Evolutionary conservation across 2,797 vertebrate species (phyloP), one percentile per base, ranked within the genome.

Genomic region (Acanthiza pusilla): DNA sequence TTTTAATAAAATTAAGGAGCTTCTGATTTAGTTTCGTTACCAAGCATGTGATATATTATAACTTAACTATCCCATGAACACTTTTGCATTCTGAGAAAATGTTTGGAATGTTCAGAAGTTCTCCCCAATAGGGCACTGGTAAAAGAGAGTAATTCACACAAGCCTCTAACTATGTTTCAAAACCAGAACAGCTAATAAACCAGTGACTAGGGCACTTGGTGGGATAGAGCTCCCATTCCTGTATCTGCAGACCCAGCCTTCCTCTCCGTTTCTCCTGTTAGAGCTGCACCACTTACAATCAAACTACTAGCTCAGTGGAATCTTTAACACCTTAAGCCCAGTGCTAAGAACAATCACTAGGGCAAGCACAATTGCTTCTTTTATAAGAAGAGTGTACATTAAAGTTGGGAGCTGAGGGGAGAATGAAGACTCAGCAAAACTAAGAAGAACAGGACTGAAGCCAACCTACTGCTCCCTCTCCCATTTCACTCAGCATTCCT

Each of bases 321-420:
- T 34, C 15, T 73, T n/a, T 60, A 87, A 34, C 19, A 73, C 29
- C 29, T 19, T 61, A 61, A 65, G 26, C n/a, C 36, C 9, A 55
- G 43, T 0, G 0, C 29, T 42, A 72, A 72, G 48, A 91, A 53
- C 2, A 9, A 38, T 51, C 68, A 48, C 27, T 16, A 11, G 1
- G 4, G 50, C 40, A 88, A 51, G 38, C 4, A 6, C 2, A 3
- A 40, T 32, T n/a, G 11, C 40, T 87, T 66, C 21, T 89, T 32
- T 53, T 38, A 13, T 16, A 65, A 63, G 2, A 57, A 53, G 30
- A 7, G 1, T 20, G 26, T 34, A 70, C 53, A 16, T 40, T 40
- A 2, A 80, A 78, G 32, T 22, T 2, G 3, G 81, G 16, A 81
- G 22, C 21, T 48, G 18, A 92, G 48, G 83, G 7, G 13, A 74